These are phyloP conservation scores for Papilio machaon DNA, from an alignment of 1,140 invertebrate species.

Conservation along the genomic window DNA sequence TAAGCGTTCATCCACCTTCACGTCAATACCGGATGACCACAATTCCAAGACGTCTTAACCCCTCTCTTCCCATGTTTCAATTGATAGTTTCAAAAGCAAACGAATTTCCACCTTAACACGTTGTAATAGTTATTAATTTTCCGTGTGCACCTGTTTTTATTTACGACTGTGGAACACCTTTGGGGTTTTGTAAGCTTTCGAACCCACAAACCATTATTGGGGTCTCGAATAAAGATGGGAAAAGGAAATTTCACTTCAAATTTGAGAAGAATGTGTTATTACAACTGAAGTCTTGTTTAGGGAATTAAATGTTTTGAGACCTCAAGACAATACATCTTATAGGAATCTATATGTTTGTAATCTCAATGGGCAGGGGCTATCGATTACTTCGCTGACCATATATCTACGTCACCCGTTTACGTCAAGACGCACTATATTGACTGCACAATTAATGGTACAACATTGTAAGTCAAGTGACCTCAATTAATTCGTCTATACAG, in stretches of 20 bases:
- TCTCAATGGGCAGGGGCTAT: constrained; percentile 8
- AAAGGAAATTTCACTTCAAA: constrained; percentile 46
- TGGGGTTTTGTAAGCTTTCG: constrained; percentile 72
- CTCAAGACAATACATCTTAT: background rate
- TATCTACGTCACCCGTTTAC: background rate
- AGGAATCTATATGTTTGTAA: background rate
- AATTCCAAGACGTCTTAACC: constrained; percentile 50
- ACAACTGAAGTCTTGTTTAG: background rate
- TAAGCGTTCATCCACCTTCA: constrained; percentile 59
- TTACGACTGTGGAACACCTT: constrained; percentile 66
- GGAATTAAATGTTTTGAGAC: background rate
- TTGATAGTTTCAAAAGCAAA: constrained; percentile 46
- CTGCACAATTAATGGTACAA: constrained; percentile 26
- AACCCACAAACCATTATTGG: constrained; percentile 75
- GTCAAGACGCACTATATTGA: constrained; percentile 29
- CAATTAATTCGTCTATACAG: background rate
- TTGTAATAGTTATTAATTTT: constrained; percentile 47
- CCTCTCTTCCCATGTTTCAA: constrained; percentile 61
- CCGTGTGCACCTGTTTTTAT: constrained; percentile 46
- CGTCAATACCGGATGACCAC: constrained; percentile 56
- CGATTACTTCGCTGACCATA: constrained; percentile 3
- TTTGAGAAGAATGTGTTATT: constrained; percentile 14
- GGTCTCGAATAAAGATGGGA: constrained; percentile 56
- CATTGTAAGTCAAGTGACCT: background rate
- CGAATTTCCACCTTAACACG: constrained; percentile 50